Percentiles rank a stretch among this genome's conserved stretches.
Conservation (phyloP, 2,797 vertebrate species). For the Thripadectes ignobilis region DNA sequence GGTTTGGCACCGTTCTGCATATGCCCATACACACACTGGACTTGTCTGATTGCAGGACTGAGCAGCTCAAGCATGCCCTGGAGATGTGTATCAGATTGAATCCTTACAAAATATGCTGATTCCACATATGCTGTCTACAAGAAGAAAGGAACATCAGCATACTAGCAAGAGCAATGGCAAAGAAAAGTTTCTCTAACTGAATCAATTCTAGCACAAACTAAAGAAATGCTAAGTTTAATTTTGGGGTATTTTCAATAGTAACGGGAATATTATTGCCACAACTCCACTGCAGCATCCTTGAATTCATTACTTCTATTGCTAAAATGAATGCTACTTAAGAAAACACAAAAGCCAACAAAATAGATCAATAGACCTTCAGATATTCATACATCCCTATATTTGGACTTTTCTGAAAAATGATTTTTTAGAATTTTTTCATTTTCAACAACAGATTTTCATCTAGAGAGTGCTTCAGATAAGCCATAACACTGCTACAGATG, state of each 20-base stretch:
- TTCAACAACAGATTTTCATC: not conserved
- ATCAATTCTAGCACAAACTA: not conserved
- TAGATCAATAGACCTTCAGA: not conserved
- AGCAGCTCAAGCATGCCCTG: not conserved
- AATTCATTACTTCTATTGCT: not conserved
- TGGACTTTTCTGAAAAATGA: not conserved
- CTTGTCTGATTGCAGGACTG: not conserved
- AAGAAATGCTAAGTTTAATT: not conserved
- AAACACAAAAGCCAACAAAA: not conserved
- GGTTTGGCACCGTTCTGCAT: not conserved
- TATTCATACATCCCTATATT: not conserved
- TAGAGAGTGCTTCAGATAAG: not conserved
- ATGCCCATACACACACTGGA: rapidly evolving
- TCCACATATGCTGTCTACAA: not conserved
- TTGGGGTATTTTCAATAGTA: not conserved
- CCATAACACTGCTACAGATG: not conserved
- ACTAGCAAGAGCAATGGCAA: not conserved
- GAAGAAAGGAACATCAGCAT: not conserved
- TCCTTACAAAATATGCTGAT: not conserved
- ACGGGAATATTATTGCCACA: not conserved
- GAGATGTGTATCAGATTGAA: not conserved
- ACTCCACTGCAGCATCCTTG: not conserved
- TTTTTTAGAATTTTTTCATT: not conserved
- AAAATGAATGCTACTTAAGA: not conserved
- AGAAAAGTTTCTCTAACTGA: not conserved